Percentiles rank a stretch among this genome's conserved stretches.
phyloP scores from a whole-genome alignment of 1,140 invertebrate genomes.

The Mamestra configurata region DNA sequence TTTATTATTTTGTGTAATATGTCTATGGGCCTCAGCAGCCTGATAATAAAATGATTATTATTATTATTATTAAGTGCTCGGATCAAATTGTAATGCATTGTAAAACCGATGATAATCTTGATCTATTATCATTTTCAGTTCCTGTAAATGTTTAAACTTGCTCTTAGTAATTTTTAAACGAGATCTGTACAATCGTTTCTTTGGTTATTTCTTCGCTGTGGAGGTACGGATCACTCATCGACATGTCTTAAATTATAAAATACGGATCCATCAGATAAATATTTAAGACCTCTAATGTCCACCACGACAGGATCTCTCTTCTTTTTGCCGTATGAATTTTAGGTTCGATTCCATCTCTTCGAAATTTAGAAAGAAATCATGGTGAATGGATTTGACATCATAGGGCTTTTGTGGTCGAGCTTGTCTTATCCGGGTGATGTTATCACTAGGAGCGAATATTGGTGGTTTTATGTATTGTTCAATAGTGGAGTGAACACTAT shows the following conservation, averaged over 20 bases:
- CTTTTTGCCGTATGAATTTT: conserved; percentile 3
- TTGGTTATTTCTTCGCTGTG: too few relatives aligned
- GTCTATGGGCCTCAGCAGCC: too few relatives aligned
- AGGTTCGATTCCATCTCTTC: neutral
- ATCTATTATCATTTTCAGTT: too few relatives aligned
- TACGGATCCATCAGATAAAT: neutral
- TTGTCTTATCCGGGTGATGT: neutral
- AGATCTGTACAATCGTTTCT: too few relatives aligned
- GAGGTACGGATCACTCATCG: neutral
- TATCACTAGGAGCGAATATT: conserved; percentile 10
- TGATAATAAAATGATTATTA: too few relatives aligned
- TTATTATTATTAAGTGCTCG: too few relatives aligned
- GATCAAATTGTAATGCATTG: too few relatives aligned
- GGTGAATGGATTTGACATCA: neutral
- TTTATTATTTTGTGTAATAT: too few relatives aligned
- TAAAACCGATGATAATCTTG: too few relatives aligned
- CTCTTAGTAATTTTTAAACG: too few relatives aligned
- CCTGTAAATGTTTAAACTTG: too few relatives aligned
- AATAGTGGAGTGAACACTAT: conserved; percentile 40
- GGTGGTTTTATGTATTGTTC: conserved; percentile 3
- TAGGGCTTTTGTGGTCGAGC: conserved; percentile 10
- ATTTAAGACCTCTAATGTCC: neutral
- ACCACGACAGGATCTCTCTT: neutral
- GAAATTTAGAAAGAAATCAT: too few relatives aligned
- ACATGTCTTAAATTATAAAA: neutral